Conservation (phyloP, 2,797 vertebrate species). For the Phoeniculus purpureus region DNA sequence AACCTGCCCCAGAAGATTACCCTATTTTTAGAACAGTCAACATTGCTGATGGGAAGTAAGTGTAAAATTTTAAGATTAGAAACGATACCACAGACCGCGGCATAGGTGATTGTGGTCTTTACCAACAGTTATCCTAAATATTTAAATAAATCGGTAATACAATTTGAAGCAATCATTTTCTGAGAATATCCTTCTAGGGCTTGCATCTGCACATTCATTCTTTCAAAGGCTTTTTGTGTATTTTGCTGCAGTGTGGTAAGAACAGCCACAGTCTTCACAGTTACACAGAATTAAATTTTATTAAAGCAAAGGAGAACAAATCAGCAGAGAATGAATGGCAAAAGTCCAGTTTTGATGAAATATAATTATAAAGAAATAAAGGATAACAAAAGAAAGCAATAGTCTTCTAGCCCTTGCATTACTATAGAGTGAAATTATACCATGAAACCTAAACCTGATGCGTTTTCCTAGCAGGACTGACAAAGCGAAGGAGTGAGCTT, state of each 20-base stretch:
- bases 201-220: not conserved
- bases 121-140: not conserved
- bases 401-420: not conserved
- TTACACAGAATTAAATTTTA: not conserved
- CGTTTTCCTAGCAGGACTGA: not conserved
- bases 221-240: not conserved
- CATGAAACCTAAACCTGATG: not conserved
- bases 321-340: not conserved
- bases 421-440: not conserved
- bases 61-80: conserved; percentile 35
- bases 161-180: not conserved
- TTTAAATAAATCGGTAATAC: not conserved
- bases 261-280: not conserved
- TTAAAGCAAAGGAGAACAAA: not conserved
- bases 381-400: not conserved
- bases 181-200: conserved; percentile 38
- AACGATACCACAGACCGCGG: not conserved
- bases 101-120: not conserved
- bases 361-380: not conserved
- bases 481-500: not conserved
- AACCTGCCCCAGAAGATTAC: conserved; percentile 92
- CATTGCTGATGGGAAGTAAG: conserved; percentile 95
- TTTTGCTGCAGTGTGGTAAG: not conserved
- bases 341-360: not conserved
- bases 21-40: conserved; percentile 92